Evolutionary conservation across 2,888 invertebrate species (phyloP), one percentile per base, ranked within the genome.

Genomic region (Ophioninae sp.): DNA sequence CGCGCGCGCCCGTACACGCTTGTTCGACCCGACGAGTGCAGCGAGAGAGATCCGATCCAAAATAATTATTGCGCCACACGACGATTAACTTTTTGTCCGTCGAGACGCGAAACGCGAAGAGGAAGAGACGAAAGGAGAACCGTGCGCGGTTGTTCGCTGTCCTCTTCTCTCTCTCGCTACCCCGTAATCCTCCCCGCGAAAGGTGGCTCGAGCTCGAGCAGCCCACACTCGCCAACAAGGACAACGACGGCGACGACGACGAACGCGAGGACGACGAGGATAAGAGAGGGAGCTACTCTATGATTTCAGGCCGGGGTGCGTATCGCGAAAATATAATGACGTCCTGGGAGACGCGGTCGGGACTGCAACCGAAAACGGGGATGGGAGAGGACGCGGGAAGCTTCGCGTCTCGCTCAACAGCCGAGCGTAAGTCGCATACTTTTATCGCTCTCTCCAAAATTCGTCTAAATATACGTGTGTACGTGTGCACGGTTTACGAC

Each of bases 81-180:
- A 90, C 90, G 90, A 91, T 91, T 91, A 91, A 91, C 91, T 91
- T 91, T 91, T 91, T 91, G 87, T 85, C 80, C 87, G 90, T 87
- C 87, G 87, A 85, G 87, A 84, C 87, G 57, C 81, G 77, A 70
- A 80, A 67, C 79, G 81, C 69, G 23, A 59, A 59, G 44, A 79
- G 59, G 44, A 69, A 82, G 79, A 82, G 56, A 74, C 20, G 70
- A 37, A 56, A 30, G 74, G 70, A 65, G 72, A 50, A 23, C 76
- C 59, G 79, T 23, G 65, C 75, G 74, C 65, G 72, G 41, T 41
- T 41, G 17, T 17, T 2, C 50, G 13, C 67, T 21, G 20, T 20
- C 37, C 13, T 39, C 39, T 56, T 65, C 73, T 67, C 44, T 39
- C 64, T 76, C 61, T 56, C 73, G 30, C 57, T 68, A 73, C 59